Conservation (phyloP, 2,113 vertebrate species). For the Ornithorhynchus anatinus region DNA sequence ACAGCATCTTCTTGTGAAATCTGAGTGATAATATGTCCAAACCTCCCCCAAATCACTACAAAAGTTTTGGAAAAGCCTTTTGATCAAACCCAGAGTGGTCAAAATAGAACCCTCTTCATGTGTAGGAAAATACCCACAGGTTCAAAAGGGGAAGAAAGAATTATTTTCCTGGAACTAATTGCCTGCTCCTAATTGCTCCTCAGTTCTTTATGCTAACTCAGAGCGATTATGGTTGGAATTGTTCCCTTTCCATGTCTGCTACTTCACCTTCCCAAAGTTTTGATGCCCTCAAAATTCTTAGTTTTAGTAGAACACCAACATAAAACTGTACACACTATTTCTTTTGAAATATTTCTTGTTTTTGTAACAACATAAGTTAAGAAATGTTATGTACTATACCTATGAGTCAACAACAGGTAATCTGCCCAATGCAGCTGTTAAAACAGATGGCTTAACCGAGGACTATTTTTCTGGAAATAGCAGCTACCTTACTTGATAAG, state of each 20-base stretch:
- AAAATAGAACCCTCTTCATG: too few relatives aligned
- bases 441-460: not conserved
- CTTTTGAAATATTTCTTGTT: slow-evolving; percentile 5
- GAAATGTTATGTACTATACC: not conserved
- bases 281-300: not conserved
- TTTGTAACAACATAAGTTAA: not conserved
- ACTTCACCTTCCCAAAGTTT: not conserved
- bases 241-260: not conserved
- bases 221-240: not conserved
- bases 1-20: too few relatives aligned
- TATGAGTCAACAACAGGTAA: not conserved
- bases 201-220: not conserved
- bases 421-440: not conserved
- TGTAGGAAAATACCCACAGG: too few relatives aligned
- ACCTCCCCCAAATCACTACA: too few relatives aligned
- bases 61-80: too few relatives aligned
- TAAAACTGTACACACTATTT: not conserved
- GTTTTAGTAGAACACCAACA: not conserved
- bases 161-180: not conserved
- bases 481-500: not conserved
- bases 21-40: too few relatives aligned
- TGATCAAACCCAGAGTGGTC: too few relatives aligned
- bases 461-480: not conserved
- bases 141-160: too few relatives aligned
- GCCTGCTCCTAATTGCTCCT: not conserved